A percentile compares a stretch with the other conserved stretches of the same genome.
Evolutionary conservation across 2,113 vertebrate species (phyloP).

Genomic region (Origma solitaria): DNA sequence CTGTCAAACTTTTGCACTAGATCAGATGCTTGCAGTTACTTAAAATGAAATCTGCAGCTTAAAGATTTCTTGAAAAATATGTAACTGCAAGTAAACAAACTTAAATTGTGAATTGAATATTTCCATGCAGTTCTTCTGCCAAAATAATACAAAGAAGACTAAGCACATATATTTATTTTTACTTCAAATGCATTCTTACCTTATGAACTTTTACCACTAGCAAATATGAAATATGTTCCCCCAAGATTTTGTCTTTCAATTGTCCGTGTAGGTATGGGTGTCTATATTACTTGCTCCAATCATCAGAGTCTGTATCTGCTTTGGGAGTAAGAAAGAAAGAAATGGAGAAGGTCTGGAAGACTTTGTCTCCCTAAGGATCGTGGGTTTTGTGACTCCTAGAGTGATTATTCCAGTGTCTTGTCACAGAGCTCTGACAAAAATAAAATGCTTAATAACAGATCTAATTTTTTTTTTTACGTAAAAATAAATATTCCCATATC

Average conservation of each 20-base stretch:
- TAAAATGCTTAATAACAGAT: neutral
- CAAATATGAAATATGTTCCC: rapidly evolving
- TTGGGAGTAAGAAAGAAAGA: neutral
- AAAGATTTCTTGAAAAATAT: neutral
- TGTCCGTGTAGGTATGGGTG: neutral
- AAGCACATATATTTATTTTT: neutral
- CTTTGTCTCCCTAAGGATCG: neutral
- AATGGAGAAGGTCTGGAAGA: neutral
- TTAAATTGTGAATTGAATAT: neutral
- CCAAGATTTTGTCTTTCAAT: neutral
- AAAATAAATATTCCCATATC: neutral
- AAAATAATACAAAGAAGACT: neutral
- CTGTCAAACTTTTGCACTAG: neutral
- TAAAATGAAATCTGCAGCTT: neutral
- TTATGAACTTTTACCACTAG: neutral
- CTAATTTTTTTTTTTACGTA: neutral
- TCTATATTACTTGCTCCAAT: neutral
- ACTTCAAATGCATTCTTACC: neutral
- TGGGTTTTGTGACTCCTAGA: neutral
- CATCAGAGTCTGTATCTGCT: neutral
- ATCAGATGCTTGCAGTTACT: neutral
- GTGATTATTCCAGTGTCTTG: neutral
- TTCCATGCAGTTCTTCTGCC: neutral
- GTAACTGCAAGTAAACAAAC: neutral
- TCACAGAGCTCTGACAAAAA: neutral